Base-by-base conservation (phyloP, 2,797 vertebrate species). In the Arrhamphus sclerolepis region DNA sequence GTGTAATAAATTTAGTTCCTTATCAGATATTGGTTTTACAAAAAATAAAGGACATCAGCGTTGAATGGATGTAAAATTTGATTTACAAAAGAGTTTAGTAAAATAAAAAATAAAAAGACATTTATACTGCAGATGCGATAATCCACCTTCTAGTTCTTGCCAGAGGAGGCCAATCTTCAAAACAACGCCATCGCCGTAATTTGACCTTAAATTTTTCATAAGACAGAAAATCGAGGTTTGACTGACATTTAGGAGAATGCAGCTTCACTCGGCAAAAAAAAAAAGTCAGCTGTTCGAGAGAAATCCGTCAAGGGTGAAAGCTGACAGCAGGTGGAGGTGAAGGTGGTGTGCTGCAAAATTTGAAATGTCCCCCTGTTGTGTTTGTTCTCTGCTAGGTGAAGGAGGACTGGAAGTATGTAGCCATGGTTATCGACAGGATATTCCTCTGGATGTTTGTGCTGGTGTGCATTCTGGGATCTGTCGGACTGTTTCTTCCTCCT, bases 401-500 rank as follows among this genome's bases (percentile, higher is more conserved):
- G 77, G 95, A 97, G 55, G 96, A 98, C 86, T 98, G 96, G 96
- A 98, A 97, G 70, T 98, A 96, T 0, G 95, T 98, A 34, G 96
- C 95, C 0, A 96, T 98, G 96, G 96, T 98, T 83, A 95, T 98
- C 7, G 96, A 97, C 89, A 92, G 96, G 63, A 96, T 98, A 82
- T 98, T 98, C 84, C 94, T 98, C 65, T 98, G 96, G 96, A 94
- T 97, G 93, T 98, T 98, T 85, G 87, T 98, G 74, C 84, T 97
- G 0, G 95, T 97, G 73, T 98, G 96, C 52, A 87, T 98, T 66
- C 90, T 98, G 89, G 96, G 96, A 59, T 97, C 96, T 0, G 92
- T 94, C 11, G 96, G 96, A 55, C 96, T 98, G 54, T 98, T 98
- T 77, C 93, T 98, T 46, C 96, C 96, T 0, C 95, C 96, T 0